A percentile compares a stretch with the other conserved stretches of the same genome.
These are phyloP conservation scores for Augiades crinisus DNA, from an alignment of 2,888 invertebrate genomes.

Conservation along the genomic window DNA sequence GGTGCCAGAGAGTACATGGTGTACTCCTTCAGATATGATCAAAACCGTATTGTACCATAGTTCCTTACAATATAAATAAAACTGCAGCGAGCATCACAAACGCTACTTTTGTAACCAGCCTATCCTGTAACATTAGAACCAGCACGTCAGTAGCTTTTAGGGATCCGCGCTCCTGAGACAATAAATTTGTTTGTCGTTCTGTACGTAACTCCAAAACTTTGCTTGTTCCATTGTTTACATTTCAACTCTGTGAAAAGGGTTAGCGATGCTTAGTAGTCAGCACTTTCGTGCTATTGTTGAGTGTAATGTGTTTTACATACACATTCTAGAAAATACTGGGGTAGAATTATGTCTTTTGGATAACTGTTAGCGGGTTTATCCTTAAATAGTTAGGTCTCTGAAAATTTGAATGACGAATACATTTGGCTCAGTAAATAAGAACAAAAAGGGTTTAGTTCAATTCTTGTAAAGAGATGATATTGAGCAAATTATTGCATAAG, in stretches of 20 bases:
- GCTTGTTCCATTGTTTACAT: constrained; percentile 35
- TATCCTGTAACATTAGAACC: neutral
- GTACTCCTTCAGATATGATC: no score
- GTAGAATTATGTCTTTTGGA: neutral
- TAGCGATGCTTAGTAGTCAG: constrained; percentile 31
- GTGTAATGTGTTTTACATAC: constrained; percentile 23
- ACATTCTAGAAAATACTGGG: neutral
- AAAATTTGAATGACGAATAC: no score
- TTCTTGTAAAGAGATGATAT: no score
- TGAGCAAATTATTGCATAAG: no score
- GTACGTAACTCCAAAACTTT: constrained; percentile 36
- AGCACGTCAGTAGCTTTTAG: constrained; percentile 30
- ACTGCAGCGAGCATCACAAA: no score
- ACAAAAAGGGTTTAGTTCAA: no score
- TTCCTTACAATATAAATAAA: no score
- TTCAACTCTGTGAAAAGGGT: constrained; percentile 36
- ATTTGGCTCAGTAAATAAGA: no score
- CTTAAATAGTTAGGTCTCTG: no score
- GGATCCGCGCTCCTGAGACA: constrained; percentile 33
- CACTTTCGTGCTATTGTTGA: constrained; percentile 24
- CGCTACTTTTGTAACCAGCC: neutral
- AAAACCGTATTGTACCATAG: no score
- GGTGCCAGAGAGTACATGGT: no score
- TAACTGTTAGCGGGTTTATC: no score
- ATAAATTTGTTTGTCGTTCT: constrained; percentile 39